phyloP scores from a whole-genome alignment of 2,797 vertebrate species.

The Siniperca scherzeri region DNA sequence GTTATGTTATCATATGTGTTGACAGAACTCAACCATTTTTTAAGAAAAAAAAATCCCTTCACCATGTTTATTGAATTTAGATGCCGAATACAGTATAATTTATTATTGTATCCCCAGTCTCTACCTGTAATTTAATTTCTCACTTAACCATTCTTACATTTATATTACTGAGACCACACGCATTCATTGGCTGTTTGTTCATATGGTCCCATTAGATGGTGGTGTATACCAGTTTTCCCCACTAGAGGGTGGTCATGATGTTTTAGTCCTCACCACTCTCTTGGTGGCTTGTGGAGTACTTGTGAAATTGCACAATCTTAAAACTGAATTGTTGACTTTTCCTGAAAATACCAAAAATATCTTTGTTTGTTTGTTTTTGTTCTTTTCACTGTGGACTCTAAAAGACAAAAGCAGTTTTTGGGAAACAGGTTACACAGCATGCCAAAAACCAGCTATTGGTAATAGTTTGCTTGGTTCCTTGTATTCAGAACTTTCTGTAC shows the following conservation, averaged over 20 bases:
- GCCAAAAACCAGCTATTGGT: constrained; percentile 23
- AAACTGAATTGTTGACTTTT: constrained; percentile 26
- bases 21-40: constrained; percentile 5
- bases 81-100: not conserved
- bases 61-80: not conserved
- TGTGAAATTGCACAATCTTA: constrained; percentile 13
- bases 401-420: not conserved
- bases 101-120: not conserved
- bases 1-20: not conserved
- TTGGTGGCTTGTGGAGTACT: not conserved
- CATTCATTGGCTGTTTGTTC: not conserved
- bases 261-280: constrained; percentile 23
- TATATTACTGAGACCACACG: not conserved
- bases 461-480: constrained; percentile 24
- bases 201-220: not conserved
- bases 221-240: constrained; percentile 36
- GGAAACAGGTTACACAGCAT: constrained; percentile 18
- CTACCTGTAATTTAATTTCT: not conserved
- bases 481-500: constrained; percentile 1
- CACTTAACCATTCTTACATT: not conserved
- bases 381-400: not conserved
- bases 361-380: constrained; percentile 6
- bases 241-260: constrained; percentile 73
- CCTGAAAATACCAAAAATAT: not conserved
- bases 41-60: not conserved